These are phyloP conservation scores for Allochrocebus solatus DNA, from an alignment of 2,797 vertebrate species.

Conservation along the genomic window DNA sequence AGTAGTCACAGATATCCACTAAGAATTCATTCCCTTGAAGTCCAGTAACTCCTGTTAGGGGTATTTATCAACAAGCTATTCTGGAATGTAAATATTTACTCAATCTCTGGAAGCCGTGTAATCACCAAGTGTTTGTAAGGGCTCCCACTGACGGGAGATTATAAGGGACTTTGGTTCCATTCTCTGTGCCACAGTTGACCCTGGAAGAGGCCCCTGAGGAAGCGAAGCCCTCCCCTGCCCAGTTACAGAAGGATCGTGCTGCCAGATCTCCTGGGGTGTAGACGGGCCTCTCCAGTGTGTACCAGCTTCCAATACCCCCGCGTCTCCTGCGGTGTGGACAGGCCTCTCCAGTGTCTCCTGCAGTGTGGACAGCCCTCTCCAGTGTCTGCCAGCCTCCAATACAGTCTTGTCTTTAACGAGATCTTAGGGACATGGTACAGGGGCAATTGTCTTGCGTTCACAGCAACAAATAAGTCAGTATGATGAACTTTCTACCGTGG, in stretches of 20 bases:
- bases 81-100: conserved; percentile 37
- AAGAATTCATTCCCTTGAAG: background rate
- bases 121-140: background rate
- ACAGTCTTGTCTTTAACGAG: background rate
- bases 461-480: background rate
- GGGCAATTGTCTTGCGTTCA: background rate
- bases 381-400: no score
- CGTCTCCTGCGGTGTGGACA: no score
- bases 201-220: background rate
- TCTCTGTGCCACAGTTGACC: background rate
- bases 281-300: no score
- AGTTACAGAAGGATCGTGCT: no score
- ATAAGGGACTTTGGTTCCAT: background rate
- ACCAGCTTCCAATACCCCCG: no score
- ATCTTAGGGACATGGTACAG: rapidly evolving
- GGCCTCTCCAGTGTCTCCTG: no score
- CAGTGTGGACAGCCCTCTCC: no score
- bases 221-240: no score
- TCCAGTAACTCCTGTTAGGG: background rate
- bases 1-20: background rate
- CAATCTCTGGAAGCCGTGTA: background rate
- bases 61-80: background rate
- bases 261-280: no score
- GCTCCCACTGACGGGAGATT: background rate
- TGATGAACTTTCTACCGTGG: background rate